Evolutionary conservation across 2,797 vertebrate species (phyloP), one percentile per base, ranked within the genome.

Genomic region (Tapera naevia): DNA sequence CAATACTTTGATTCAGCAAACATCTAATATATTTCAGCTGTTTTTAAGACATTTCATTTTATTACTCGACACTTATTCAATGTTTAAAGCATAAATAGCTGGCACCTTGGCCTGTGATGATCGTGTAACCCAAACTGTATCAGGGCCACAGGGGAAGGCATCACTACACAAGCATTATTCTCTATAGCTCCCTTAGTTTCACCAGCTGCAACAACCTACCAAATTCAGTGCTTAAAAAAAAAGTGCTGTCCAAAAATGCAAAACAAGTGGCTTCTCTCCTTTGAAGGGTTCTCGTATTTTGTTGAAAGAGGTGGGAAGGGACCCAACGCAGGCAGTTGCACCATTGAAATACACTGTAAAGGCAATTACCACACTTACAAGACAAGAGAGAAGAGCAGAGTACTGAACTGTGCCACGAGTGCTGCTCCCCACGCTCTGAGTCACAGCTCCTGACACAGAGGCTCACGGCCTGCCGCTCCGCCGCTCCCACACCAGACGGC

Each of bases 281-380:
- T 37, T 10, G 14, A 83, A 41, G 61, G 27, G 11, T 43, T 45
- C 32, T 62, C 2, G 0, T 28, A 0, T 17, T 14, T 9, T 39
- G n/a, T 13, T 46, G 66, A 46, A 50, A 33, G 62, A 24, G 28
- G 23, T 3, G 1, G 61, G n/a, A 46, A 10, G 17, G 80, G 72
- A 24, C 58, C 17, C 8, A 22, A 9, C 4, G 21, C 13, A 32
- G 62, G 54, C 80, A 56, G 80, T 0, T 32, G 58, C 11, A 33
- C 17, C 64, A 22, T 43, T 9, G 73, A 70, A 65, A 60, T 0
- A 22, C 0, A 4, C 32, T 5, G 60, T 7, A n/a, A 8, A 17
- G 50, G n/a, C 75, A 17, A 17, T 13, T 2, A 8, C 16, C 0
- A 1, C 10, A 7, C 45, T 71, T 22, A 24, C 54, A 45, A 5